Base-by-base conservation (phyloP, 2,888 invertebrate genomes). In the Rapana venosa region DNA sequence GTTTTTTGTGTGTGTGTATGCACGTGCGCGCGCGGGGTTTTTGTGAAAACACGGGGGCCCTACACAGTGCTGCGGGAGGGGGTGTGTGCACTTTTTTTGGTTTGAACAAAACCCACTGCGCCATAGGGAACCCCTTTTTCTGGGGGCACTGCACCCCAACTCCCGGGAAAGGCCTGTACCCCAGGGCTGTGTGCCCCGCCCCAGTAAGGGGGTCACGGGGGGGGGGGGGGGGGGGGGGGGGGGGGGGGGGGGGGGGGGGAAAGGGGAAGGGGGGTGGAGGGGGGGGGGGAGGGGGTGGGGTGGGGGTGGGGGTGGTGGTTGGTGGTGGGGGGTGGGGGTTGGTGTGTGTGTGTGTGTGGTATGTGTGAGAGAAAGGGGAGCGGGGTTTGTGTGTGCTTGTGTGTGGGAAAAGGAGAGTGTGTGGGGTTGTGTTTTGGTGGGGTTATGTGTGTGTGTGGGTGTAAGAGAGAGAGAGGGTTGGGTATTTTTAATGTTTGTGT, bases 111-210 rank as follows among this genome's bases (percentile, higher is more conserved):
- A 85, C 61, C 61, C 1, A 1, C 0, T 87, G 87, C 70, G n/a
- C 87, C 35, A 36, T 70, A 66, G 87, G 87, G 87, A 87, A 22
- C 87, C 35, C 17, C 70, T 87, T 15, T 87, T 87, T 58, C 87
- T 87, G 35, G 66, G 35, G 0, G 22, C 87, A 5, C 22, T 87
- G 4, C 11, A 20, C 15, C 8, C 2, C 0, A 35, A 70, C 26
- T 66, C 22, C 22, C 8, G 20, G 35, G 35, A 87, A n/a, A 17
- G 66, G 36, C 1, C 35, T 87, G 70, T 87, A 87, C 36, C 13
- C 0, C 66, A 66, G 35, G 66, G 70, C 4, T 87, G 87, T 30
- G 66, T 87, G 17, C 66, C 66, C 22, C 17, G 87, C 11, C 87
- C 87, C 15, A 35, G 87, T 87, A 35, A 32, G 79, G 13, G 15